Conservation (phyloP, 1,140 invertebrate genomes). For the Lethrus apterus region DNA sequence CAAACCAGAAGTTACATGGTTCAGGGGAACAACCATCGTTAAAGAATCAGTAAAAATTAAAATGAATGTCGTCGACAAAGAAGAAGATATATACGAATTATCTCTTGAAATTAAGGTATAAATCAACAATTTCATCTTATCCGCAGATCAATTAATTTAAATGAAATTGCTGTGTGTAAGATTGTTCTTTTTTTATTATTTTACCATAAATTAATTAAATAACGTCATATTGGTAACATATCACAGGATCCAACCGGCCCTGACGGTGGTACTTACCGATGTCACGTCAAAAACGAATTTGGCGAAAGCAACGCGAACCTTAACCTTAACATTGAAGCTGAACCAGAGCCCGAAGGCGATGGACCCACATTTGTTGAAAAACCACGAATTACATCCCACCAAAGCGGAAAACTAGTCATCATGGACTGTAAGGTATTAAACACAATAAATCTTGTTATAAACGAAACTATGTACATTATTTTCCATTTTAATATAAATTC, state of each 20-base stretch:
- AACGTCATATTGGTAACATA: no score
- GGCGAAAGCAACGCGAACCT: slow-evolving; percentile 98
- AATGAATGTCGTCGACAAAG: slow-evolving; percentile 64
- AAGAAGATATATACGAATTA: slow-evolving; percentile 84
- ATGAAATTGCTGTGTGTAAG: no score
- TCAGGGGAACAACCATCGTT: slow-evolving; percentile 75
- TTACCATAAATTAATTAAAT: no score
- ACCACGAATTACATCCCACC: slow-evolving; percentile 88
- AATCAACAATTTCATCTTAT: not conserved
- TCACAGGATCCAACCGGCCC: slow-evolving; percentile 83
- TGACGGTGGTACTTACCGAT: slow-evolving; percentile 96
- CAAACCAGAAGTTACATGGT: slow-evolving; percentile 84
- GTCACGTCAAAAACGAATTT: slow-evolving; percentile 92
- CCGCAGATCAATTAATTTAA: no score
- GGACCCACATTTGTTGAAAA: slow-evolving; percentile 98
- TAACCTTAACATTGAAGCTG: slow-evolving; percentile 95
- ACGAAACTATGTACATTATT: slow-evolving; percentile 1
- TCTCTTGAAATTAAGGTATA: slow-evolving; percentile 78
- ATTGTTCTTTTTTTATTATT: no score
- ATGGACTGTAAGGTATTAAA: slow-evolving; percentile 88
- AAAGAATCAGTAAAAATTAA: slow-evolving; percentile 81
- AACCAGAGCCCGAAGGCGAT: slow-evolving; percentile 84
- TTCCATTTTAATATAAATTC: not conserved
- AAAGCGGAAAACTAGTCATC: slow-evolving; percentile 92
- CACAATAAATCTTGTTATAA: no score